phyloP scores from a whole-genome alignment of 2,113 vertebrate genomes.

The Lophotis ruficrista region DNA sequence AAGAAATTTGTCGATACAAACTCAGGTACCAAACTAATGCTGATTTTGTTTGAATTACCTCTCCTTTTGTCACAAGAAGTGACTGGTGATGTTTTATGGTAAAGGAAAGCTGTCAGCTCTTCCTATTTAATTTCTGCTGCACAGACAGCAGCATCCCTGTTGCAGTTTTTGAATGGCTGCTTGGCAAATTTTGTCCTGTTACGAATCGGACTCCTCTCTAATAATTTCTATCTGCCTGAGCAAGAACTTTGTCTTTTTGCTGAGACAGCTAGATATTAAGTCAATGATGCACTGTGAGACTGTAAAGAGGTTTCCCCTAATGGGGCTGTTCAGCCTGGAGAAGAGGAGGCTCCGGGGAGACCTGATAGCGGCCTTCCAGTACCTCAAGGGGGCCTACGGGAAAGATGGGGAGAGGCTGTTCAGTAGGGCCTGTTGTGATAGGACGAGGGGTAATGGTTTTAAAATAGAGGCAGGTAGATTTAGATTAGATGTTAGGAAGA shows the following conservation, averaged over 20 bases:
- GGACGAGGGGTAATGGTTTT: no score
- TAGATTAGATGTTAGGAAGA: no score
- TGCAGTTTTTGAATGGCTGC: not conserved
- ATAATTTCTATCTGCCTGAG: not conserved
- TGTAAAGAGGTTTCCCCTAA: not conserved
- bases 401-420: no score
- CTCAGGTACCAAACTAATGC: not conserved
- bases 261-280: not conserved
- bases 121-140: not conserved
- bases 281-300: not conserved
- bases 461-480: no score
- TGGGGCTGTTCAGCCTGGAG: no score
- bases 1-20: not conserved
- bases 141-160: not conserved
- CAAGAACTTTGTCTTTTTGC: not conserved
- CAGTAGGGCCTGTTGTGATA: no score
- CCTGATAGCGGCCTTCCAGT: no score
- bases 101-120: not conserved
- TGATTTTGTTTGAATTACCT: not conserved
- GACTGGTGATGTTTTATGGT: fast-evolving
- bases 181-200: not conserved
- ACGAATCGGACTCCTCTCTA: not conserved
- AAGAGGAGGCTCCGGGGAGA: no score
- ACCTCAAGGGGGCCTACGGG: no score
- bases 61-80: not conserved